A percentile compares a stretch with the other conserved stretches of the same genome.
These are phyloP conservation scores for Herpailurus yagouaroundi DNA, from an alignment of 2,113 vertebrate species.

Conservation along the genomic window DNA sequence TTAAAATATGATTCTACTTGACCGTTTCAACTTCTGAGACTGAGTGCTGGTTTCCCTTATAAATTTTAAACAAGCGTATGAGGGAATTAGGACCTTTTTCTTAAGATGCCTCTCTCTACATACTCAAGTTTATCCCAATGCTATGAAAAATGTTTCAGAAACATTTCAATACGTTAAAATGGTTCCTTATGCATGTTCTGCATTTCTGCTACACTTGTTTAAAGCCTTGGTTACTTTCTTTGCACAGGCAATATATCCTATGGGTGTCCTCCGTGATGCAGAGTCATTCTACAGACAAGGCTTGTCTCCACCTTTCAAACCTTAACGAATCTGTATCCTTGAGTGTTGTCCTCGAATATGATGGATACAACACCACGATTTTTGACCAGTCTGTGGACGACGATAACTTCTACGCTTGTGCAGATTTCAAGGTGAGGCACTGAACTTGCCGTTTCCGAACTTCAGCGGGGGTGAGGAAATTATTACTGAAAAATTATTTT, in stretches of 20 bases:
- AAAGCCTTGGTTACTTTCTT: not conserved
- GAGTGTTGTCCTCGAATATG: constrained; percentile 66
- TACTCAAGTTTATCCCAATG: not conserved
- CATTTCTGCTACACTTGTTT: not conserved
- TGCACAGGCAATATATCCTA: constrained; percentile 70
- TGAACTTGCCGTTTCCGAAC: not conserved
- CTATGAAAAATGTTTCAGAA: not conserved
- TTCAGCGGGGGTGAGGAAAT: not conserved
- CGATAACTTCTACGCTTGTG: constrained; percentile 62
- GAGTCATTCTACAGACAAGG: constrained; percentile 52
- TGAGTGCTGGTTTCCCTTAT: not conserved
- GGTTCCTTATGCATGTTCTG: not conserved
- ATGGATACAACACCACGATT: constrained; percentile 52
- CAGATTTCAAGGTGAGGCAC: constrained; percentile 65
- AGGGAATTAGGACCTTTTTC: not conserved
- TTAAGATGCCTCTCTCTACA: not conserved
- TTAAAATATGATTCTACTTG: not conserved
- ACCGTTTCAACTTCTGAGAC: not conserved
- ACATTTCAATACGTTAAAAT: not conserved
- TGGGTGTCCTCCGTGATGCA: constrained; percentile 64
- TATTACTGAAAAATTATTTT: not conserved
- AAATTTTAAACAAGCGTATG: not conserved
- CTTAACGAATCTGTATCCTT: constrained; percentile 65
- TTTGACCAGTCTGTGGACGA: constrained; percentile 52
- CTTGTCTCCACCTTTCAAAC: constrained; percentile 73